A percentile compares a stretch with the other conserved stretches of the same genome.
Conservation (phyloP, 2,888 invertebrate species). For the Drosophila pseudotakahashii region DNA sequence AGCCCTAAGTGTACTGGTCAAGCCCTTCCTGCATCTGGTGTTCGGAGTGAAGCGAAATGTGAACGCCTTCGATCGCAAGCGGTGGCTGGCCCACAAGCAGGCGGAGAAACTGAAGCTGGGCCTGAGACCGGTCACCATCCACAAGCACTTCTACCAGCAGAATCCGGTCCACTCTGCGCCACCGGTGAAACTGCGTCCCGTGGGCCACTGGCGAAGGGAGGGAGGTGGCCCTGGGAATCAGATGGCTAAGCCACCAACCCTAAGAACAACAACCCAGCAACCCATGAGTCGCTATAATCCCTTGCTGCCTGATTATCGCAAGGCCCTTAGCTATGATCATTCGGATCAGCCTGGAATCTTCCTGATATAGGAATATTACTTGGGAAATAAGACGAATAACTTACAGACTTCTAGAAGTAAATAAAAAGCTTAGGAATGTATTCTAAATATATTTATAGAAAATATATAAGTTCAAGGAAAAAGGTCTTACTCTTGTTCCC, state of each 20-base stretch:
- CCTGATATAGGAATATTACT: not conserved
- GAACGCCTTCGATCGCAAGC: conserved; percentile 65
- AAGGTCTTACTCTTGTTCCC: too few relatives aligned
- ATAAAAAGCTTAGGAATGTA: not conserved
- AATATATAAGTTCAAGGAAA: not conserved
- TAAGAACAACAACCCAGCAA: conserved; percentile 5
- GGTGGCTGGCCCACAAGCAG: conserved; percentile 58
- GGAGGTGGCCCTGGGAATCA: not conserved
- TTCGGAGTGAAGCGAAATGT: conserved; percentile 79
- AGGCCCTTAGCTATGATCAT: conserved; percentile 31
- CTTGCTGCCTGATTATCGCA: conserved; percentile 48
- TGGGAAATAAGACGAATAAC: too few relatives aligned
- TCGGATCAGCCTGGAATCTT: conserved; percentile 10
- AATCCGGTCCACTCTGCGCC: conserved; percentile 56
- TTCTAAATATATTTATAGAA: not conserved
- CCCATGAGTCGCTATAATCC: conserved; percentile 48
- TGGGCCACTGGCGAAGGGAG: conserved; percentile 51
- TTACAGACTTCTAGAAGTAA: not conserved
- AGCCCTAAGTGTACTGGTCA: conserved; percentile 75
- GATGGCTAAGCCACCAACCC: not conserved
- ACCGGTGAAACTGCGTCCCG: conserved; percentile 47
- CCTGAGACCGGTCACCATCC: conserved; percentile 79
- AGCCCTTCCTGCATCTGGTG: conserved; percentile 74
- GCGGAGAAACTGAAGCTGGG: conserved; percentile 67
- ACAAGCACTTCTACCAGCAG: conserved; percentile 80